Base-by-base conservation (phyloP, 2,113 vertebrate species). In the Oryzias melastigma region DNA sequence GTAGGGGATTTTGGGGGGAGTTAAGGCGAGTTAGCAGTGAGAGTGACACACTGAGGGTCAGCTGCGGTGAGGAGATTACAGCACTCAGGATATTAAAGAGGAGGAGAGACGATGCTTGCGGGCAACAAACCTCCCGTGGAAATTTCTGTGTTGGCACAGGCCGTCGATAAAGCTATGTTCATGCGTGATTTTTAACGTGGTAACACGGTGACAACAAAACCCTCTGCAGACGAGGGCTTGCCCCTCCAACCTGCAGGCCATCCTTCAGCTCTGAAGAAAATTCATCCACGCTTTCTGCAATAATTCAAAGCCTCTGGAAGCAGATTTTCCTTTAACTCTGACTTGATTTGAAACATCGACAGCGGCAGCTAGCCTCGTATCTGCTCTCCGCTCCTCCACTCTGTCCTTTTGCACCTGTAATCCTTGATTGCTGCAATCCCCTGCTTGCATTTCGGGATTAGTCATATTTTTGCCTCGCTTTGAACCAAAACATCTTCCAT, bases 31-130 rank as follows among this genome's bases (percentile, higher is more conserved):
- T 62, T 41, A 71, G 67, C 59, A 41, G 70, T 29, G 65, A 65
- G 70, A 83, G 78, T 65, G 81, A 75, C 74, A 74, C 52, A 25
- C 44, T 52, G 59, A 18, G 58, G 85, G 80, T 84, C 83, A 81
- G 77, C 83, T 58, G 7, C 35, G 52, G 73, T 62, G 80, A 85
- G 71, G 83, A 85, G 86, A 88, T 88, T 85, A 85, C 55, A 87
- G 81, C 74, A 88, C 85, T 89, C 75, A 82, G 82, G 81, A 83
- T 88, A 87, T 84, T 83, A 88, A 88, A 83, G 86, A 45, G 58
- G 71, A 52, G 60, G 63, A 53, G 80, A 65, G 62, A 71, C 52
- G 54, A 20, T 14, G 78, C 75, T 62, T 3, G 73, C 66, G 7
- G 68, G 76, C 74, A 41, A 55, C 74, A 64, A 68, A 49, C 71